Percentiles rank a stretch among this genome's conserved stretches.
Conservation (phyloP, 2,797 vertebrate species). For the Sebastes itinus region DNA sequence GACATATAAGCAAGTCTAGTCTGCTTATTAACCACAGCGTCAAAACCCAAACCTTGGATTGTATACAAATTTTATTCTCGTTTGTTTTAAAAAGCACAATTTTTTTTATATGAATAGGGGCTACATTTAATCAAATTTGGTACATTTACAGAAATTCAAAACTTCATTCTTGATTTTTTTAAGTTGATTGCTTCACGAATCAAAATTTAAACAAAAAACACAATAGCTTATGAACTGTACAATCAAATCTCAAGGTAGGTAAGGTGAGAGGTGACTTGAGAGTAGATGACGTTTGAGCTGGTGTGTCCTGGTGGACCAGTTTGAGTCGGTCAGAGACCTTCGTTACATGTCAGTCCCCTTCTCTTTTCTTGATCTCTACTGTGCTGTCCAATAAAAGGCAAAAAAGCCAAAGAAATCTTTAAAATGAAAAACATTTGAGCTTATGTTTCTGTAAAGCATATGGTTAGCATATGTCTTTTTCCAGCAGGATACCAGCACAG, state of each 20-base stretch:
- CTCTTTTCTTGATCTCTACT: slow-evolving; percentile 38
- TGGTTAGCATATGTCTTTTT: slow-evolving; percentile 66
- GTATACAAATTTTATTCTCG: slow-evolving; percentile 82
- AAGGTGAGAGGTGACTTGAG: slow-evolving; percentile 52
- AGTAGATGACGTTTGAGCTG: slow-evolving; percentile 37
- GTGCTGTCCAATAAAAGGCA: slow-evolving; percentile 17
- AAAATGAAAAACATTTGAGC: slow-evolving; percentile 63
- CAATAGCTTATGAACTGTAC: slow-evolving; percentile 87
- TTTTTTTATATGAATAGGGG: slow-evolving; percentile 68
- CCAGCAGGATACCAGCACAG: slow-evolving; percentile 67
- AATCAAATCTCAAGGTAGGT: slow-evolving; percentile 79
- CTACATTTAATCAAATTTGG: slow-evolving; percentile 72
- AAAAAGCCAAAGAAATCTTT: slow-evolving; percentile 18
- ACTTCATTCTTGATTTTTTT: slow-evolving; percentile 70
- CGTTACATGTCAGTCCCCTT: slow-evolving; percentile 10
- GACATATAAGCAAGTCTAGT: not conserved
- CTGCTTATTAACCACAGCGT: not conserved
- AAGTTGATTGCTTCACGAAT: slow-evolving; percentile 68
- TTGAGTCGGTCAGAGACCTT: slow-evolving; percentile 30
- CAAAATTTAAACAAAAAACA: slow-evolving; percentile 64
- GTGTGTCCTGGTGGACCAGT: slow-evolving; percentile 2
- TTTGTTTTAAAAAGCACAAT: slow-evolving; percentile 74
- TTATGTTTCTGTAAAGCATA: slow-evolving; percentile 75
- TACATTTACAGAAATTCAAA: slow-evolving; percentile 78
- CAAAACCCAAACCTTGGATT: slow-evolving; percentile 20